phyloP scores from a whole-genome alignment of 2,888 invertebrate species.

The Leptogaster cylindrica region DNA sequence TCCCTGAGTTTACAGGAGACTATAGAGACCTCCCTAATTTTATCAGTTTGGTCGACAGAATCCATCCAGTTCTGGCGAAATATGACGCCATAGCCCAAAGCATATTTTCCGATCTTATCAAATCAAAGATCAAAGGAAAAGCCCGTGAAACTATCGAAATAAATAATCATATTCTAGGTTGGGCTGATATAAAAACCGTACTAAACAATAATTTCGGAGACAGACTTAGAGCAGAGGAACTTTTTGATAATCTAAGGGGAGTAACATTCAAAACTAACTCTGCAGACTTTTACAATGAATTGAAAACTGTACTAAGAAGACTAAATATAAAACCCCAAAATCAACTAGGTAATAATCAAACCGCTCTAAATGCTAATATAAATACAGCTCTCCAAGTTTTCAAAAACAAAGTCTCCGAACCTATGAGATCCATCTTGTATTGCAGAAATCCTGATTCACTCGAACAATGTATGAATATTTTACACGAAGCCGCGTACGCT shows the following conservation, averaged over 20 bases:
- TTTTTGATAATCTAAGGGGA: slow-evolving; percentile 36
- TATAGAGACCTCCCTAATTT: neutral
- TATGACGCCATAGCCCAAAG: neutral
- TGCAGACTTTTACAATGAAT: slow-evolving; percentile 40
- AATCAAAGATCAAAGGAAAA: slow-evolving; percentile 35
- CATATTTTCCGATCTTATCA: slow-evolving; percentile 38
- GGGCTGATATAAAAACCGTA: slow-evolving; percentile 33
- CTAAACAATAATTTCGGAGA: slow-evolving; percentile 43
- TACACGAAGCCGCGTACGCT: too few relatives aligned
- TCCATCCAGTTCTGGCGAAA: neutral
- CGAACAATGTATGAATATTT: too few relatives aligned
- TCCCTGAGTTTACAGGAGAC: neutral
- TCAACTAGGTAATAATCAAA: too few relatives aligned
- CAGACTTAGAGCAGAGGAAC: slow-evolving; percentile 29
- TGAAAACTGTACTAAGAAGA: too few relatives aligned
- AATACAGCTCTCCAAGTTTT: too few relatives aligned
- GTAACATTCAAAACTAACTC: slow-evolving; percentile 26
- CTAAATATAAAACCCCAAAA: too few relatives aligned
- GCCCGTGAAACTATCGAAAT: neutral
- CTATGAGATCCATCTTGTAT: too few relatives aligned
- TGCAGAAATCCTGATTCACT: too few relatives aligned
- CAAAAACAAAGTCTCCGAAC: too few relatives aligned
- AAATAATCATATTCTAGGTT: neutral
- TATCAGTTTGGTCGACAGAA: neutral
- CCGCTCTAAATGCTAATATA: too few relatives aligned